Conservation (phyloP, 2,797 vertebrate species). For the Otolemur crassicaudatus region DNA sequence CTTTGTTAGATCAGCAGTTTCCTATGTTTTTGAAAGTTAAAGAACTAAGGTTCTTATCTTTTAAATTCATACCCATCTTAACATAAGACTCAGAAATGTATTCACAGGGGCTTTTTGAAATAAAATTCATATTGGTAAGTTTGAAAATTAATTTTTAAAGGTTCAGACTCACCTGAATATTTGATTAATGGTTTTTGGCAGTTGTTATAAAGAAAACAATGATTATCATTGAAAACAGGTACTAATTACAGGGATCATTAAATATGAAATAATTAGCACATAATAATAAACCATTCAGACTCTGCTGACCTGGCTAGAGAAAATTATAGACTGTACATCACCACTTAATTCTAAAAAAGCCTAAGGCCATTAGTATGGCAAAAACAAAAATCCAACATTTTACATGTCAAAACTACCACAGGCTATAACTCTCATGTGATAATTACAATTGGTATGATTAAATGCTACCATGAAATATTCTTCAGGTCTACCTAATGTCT, state of each 20-base stretch:
- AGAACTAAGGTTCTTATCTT: background rate
- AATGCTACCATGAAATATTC: background rate
- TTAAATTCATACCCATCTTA: conserved; percentile 30
- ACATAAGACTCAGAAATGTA: background rate
- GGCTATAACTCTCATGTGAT: background rate
- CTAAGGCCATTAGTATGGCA: background rate
- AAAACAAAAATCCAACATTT: conserved; percentile 39
- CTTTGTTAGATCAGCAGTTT: conserved; percentile 41
- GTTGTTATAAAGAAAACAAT: background rate
- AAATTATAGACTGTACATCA: background rate
- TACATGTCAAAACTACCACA: background rate
- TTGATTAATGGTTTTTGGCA: background rate
- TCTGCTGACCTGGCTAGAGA: background rate
- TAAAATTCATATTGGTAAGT: conserved; percentile 32
- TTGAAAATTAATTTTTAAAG: conserved; percentile 36
- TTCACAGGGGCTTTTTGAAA: conserved; percentile 20
- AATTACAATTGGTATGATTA: background rate
- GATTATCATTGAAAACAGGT: background rate
- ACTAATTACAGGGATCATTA: background rate
- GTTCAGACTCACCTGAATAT: background rate
- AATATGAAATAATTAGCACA: conserved; percentile 4
- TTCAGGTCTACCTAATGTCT: background rate
- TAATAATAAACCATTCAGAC: background rate
- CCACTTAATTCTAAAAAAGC: conserved; percentile 17
- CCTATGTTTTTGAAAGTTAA: conserved; percentile 47